Percentiles rank a stretch among this genome's conserved stretches.
phyloP scores from a whole-genome alignment of 1,140 invertebrate genomes.

The Seison nebaliae region DNA sequence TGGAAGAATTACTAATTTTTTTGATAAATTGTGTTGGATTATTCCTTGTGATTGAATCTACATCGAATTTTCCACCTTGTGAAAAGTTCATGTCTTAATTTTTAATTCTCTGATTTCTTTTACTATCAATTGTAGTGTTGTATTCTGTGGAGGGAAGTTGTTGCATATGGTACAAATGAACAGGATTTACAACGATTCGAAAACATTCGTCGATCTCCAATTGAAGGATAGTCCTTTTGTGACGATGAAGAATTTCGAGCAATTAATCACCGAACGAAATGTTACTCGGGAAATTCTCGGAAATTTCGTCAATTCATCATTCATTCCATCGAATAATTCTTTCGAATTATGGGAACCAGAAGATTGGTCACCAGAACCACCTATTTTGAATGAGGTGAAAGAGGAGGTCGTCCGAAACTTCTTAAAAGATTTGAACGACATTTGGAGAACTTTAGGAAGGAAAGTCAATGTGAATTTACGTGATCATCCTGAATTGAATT shows the following conservation, averaged over 20 bases:
- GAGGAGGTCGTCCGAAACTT: slow-evolving; percentile 1
- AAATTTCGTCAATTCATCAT: slow-evolving; percentile 4
- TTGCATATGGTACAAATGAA: slow-evolving; percentile 7
- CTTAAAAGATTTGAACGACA: not conserved
- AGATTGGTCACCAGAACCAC: slow-evolving; percentile 4
- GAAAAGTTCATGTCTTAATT: too few species aligned
- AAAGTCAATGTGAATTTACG: too few species aligned
- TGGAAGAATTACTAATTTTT: too few species aligned
- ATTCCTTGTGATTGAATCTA: too few species aligned
- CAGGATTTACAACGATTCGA: slow-evolving; percentile 6
- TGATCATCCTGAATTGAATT: too few species aligned
- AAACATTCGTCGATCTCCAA: slow-evolving; percentile 10
- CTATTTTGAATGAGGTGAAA: slow-evolving; percentile 1
- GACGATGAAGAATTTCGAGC: not conserved
- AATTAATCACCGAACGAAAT: not conserved
- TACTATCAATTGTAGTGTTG: too few species aligned
- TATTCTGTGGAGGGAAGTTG: slow-evolving; percentile 3
- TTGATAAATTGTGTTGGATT: too few species aligned
- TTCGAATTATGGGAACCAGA: not conserved
- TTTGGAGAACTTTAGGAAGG: slow-evolving; percentile 9
- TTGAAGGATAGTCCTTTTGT: not conserved
- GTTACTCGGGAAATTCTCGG: not conserved
- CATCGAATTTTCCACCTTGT: too few species aligned
- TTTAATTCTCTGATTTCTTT: too few species aligned
- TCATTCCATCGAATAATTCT: slow-evolving; percentile 1